A percentile compares a stretch with the other conserved stretches of the same genome.
Evolutionary conservation across 2,797 vertebrate genomes (phyloP).

Genomic region (Sciurus carolinensis): DNA sequence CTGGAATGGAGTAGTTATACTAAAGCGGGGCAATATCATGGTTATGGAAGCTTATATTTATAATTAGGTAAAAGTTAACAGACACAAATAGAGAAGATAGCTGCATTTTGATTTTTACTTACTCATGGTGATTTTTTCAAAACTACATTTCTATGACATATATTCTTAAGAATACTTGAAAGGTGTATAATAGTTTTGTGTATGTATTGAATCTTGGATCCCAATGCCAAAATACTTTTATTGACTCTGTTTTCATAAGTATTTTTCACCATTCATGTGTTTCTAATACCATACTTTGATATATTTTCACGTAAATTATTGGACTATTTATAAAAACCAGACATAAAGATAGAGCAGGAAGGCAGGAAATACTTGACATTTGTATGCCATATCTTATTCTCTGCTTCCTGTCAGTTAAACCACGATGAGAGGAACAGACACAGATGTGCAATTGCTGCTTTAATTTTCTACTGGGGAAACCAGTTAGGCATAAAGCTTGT

Average conservation of each 20-base stretch:
- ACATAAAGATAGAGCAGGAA: slow-evolving; percentile 77
- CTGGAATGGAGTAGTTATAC: background rate
- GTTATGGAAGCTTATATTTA: background rate
- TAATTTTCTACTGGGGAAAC: slow-evolving; percentile 55
- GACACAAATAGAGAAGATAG: slow-evolving; percentile 26
- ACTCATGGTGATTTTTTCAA: slow-evolving; percentile 60
- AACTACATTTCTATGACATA: slow-evolving; percentile 13
- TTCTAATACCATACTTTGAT: slow-evolving; percentile 53
- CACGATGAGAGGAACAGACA: slow-evolving; percentile 89
- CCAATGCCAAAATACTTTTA: background rate
- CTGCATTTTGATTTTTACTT: slow-evolving; percentile 62
- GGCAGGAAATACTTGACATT: slow-evolving; percentile 87
- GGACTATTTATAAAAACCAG: slow-evolving; percentile 77
- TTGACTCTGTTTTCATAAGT: slow-evolving; percentile 63
- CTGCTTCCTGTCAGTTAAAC: slow-evolving; percentile 93
- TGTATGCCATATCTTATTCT: slow-evolving; percentile 81
- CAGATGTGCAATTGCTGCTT: slow-evolving; percentile 88
- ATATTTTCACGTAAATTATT: slow-evolving; percentile 51
- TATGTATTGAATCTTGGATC: slow-evolving; percentile 10
- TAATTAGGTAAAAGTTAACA: slow-evolving; percentile 42
- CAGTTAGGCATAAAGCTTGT: slow-evolving; percentile 70
- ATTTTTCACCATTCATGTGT: slow-evolving; percentile 8
- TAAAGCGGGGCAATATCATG: slow-evolving; percentile 32
- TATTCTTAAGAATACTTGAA: slow-evolving; percentile 31
- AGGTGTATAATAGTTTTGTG: background rate